A percentile compares a stretch with the other conserved stretches of the same genome.
These are phyloP conservation scores for Macropus fuliginosus DNA, from an alignment of 2,797 vertebrate species.

Conservation along the genomic window DNA sequence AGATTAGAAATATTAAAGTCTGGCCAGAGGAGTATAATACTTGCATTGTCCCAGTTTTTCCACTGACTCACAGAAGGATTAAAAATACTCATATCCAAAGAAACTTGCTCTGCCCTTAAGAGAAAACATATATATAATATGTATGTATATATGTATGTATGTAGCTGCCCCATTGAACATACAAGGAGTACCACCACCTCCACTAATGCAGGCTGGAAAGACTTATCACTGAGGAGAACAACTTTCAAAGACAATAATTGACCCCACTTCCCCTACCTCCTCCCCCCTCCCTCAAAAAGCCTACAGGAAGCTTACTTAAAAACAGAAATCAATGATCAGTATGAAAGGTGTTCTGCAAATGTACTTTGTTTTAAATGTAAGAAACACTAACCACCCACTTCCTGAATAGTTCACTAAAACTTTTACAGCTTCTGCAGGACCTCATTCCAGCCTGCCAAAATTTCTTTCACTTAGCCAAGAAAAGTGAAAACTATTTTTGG, in stretches of 20 bases:
- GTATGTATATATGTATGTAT: not conserved
- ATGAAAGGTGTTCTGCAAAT: conserved; percentile 70
- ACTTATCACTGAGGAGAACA: not conserved
- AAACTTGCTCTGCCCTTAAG: conserved; percentile 5
- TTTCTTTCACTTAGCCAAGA: conserved; percentile 60
- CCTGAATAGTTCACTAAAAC: conserved; percentile 77
- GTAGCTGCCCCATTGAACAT: not conserved
- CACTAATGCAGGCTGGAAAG: not conserved
- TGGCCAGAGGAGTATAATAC: conserved; percentile 50
- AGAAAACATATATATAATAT: conserved; percentile 10
- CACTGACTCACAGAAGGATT: conserved; percentile 67
- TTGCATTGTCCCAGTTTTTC: conserved; percentile 65
- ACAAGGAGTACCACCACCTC: not conserved
- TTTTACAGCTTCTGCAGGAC: conserved; percentile 80
- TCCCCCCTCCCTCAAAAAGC: not conserved
- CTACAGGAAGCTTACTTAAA: conserved; percentile 16
- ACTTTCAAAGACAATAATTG: too few species aligned
- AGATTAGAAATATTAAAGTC: conserved; percentile 22
- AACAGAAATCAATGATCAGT: not conserved
- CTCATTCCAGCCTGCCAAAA: conserved; percentile 73
- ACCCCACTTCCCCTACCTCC: not conserved
- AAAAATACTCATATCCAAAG: conserved; percentile 47
- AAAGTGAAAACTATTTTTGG: conserved; percentile 72
- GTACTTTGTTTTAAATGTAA: conserved; percentile 74
- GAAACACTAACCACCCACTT: conserved; percentile 81